Conservation (phyloP, 2,888 invertebrate species). For the Oasisia sp. region DNA sequence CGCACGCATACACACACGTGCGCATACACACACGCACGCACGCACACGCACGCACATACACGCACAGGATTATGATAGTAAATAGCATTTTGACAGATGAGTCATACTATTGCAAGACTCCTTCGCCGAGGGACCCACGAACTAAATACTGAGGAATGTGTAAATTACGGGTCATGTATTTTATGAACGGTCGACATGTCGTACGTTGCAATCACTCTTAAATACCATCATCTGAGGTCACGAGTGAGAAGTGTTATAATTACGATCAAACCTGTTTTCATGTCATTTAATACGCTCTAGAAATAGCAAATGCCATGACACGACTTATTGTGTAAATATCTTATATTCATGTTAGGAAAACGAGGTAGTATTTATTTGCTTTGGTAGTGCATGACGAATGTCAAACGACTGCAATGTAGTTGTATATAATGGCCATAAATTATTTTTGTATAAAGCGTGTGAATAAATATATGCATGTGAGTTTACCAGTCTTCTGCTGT, state of each 20-base stretch:
- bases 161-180: not conserved
- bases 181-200: too few species aligned
- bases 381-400: not conserved
- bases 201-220: not conserved
- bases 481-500: not conserved
- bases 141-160: not conserved
- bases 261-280: not conserved
- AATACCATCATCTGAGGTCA: not conserved
- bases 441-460: slow-evolving; percentile 12
- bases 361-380: not conserved
- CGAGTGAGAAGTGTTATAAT: not conserved
- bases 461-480: not conserved
- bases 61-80: not conserved
- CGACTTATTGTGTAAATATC: not conserved
- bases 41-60: not conserved
- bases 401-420: not conserved
- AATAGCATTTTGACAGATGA: not conserved
- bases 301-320: not conserved
- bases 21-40: too few species aligned
- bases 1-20: too few species aligned
- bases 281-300: not conserved
- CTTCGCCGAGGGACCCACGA: not conserved
- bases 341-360: not conserved
- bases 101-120: not conserved
- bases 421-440: not conserved